phyloP scores from a whole-genome alignment of 2,888 invertebrate genomes.

The Parascotia fuliginaria region DNA sequence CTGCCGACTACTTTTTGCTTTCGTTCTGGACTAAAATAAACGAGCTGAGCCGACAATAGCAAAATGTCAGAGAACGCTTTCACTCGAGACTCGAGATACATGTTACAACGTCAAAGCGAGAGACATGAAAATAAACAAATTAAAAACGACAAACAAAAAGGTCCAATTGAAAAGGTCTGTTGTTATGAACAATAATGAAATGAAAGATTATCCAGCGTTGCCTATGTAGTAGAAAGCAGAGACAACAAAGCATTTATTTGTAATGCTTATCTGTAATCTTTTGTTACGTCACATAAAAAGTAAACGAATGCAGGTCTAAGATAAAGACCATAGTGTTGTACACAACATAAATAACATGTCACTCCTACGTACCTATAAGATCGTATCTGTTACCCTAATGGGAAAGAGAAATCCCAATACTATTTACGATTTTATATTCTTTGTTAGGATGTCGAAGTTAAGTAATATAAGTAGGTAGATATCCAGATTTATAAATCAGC shows the following conservation, averaged over 20 bases:
- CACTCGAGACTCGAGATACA: conserved; percentile 48
- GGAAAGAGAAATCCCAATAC: no score
- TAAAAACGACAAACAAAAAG: conserved; percentile 41
- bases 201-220: conserved; percentile 43
- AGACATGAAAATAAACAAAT: conserved; percentile 48
- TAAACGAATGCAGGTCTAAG: no score
- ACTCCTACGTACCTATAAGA: no score
- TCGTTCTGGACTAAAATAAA: conserved; percentile 54
- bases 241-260: conserved; percentile 22
- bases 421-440: no score
- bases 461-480: no score
- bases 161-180: conserved; percentile 46
- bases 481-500: no score
- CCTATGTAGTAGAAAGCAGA: conserved; percentile 51
- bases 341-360: no score
- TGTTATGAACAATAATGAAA: conserved; percentile 47
- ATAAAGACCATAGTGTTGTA: no score
- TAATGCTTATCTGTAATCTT: conserved; percentile 20
- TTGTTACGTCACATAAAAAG: conserved; percentile 2
- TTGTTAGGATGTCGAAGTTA: no score
- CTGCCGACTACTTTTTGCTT: conserved; percentile 49
- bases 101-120: conserved; percentile 28
- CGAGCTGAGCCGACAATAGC: conserved; percentile 46
- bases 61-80: conserved; percentile 60
- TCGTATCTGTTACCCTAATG: no score